Base-by-base conservation (phyloP, 2,797 vertebrate species). In the Synanceia verrucosa region DNA sequence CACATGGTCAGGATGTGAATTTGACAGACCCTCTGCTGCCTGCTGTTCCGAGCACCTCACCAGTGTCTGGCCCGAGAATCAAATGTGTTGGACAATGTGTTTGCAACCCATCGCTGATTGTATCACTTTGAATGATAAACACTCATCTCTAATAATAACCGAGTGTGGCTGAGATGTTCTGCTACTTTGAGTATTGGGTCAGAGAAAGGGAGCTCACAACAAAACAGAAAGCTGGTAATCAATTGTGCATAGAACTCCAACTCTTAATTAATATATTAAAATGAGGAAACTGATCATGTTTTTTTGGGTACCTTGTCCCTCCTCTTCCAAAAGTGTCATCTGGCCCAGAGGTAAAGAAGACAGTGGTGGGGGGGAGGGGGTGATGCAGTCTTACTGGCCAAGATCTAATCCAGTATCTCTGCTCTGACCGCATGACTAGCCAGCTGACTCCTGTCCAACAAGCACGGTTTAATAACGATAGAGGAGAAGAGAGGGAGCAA, bases 371-470 rank as follows among this genome's bases (percentile, higher is more conserved):
- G 10, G 53, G 18, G 14, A 28, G 39, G 24, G 46, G 29, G 31
- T 19, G 65, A 26, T 62, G 43, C 62, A 67, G 64, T 77, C 62
- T 71, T 61, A 81, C 50, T 65, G 56, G 77, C 79, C 78, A 73
- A 83, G 60, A 65, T 70, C 64, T 86, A 81, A 86, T 87, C 84
- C 85, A 81, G 84, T 57, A 72, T 82, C 79, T 82, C 68, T 50
- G 76, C 81, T 79, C 43, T 67, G 70, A 82, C 55, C 77, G 74
- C 56, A 60, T 41, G 65, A 70, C 66, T 41, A 70, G 79, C 69
- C 82, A 84, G 79, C 66, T 81, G 87, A 87, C 76, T 73, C 72
- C 37, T 74, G 76, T 89, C 84, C 83, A 78, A 72, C 55, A 16
- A 82, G 48, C 51, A 11, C 47, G 67, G 47, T 72, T 74, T 77